phyloP scores from a whole-genome alignment of 2,113 vertebrate species.

The Danionella cerebrum region DNA sequence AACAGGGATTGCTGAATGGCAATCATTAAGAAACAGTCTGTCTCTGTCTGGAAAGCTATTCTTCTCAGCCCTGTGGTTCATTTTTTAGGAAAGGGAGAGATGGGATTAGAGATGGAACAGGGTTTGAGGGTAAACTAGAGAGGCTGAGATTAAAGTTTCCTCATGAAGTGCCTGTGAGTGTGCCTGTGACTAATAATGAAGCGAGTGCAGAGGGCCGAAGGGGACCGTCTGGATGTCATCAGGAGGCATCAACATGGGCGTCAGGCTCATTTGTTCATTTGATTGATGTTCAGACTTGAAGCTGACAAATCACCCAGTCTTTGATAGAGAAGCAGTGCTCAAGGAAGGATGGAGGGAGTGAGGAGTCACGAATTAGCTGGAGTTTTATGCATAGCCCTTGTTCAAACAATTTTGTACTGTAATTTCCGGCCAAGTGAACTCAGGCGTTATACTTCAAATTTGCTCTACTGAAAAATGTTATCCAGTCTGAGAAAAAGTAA shows the following conservation, averaged over 20 bases:
- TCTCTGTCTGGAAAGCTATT: neutral
- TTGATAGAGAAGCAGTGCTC: neutral
- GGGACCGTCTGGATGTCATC: constrained; percentile 9
- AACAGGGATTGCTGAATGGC: constrained; percentile 39
- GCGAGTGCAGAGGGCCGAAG: constrained; percentile 1
- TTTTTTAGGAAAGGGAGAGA: neutral
- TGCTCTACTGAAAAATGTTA: too few relatives aligned
- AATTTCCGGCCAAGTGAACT: too few relatives aligned
- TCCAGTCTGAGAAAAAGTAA: too few relatives aligned
- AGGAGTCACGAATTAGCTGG: neutral
- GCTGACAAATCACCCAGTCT: neutral
- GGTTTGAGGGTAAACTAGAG: neutral
- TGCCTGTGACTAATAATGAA: neutral
- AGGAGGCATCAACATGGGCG: constrained; percentile 8
- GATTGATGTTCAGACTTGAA: constrained; percentile 6
- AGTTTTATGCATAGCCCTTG: neutral
- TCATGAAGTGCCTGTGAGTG: constrained; percentile 19
- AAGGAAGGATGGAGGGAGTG: neutral
- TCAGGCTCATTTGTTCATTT: constrained; percentile 13
- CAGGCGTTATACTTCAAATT: too few relatives aligned
- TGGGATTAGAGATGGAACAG: too few relatives aligned
- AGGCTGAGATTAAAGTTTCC: constrained; percentile 6
- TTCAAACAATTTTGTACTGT: too few relatives aligned
- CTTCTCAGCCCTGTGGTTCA: neutral
- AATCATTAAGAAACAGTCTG: constrained; percentile 41